These are phyloP conservation scores for Tortrix viridana DNA, from an alignment of 2,888 invertebrate genomes.

Conservation along the genomic window DNA sequence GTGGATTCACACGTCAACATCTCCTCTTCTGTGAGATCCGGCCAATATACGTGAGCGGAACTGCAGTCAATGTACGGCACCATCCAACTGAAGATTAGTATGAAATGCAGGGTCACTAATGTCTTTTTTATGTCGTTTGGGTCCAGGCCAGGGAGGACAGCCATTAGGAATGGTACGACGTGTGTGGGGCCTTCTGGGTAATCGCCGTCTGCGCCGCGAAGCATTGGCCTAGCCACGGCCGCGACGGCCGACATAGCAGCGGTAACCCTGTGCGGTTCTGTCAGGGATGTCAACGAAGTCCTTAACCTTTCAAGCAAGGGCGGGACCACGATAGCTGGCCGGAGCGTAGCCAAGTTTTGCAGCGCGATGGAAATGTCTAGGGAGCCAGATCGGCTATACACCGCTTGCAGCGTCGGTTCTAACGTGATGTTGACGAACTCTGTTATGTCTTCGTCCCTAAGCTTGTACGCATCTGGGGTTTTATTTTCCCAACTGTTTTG, in stretches of 20 bases:
- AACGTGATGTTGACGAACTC: slow-evolving; percentile 91
- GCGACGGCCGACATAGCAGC: slow-evolving; percentile 89
- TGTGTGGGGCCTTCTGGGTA: slow-evolving; percentile 92
- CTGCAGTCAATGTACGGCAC: slow-evolving; percentile 95
- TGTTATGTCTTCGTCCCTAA: slow-evolving; percentile 92
- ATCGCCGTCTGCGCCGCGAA: slow-evolving; percentile 78
- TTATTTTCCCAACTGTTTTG: slow-evolving; percentile 87
- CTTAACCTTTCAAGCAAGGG: slow-evolving; percentile 92
- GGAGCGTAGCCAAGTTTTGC: slow-evolving; percentile 89
- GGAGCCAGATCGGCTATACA: slow-evolving; percentile 89
- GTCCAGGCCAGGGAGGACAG: slow-evolving; percentile 94
- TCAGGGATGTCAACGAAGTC: slow-evolving; percentile 91
- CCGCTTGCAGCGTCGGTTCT: slow-evolving; percentile 89
- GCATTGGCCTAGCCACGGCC: slow-evolving; percentile 87
- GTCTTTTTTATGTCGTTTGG: slow-evolving; percentile 93
- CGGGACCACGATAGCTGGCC: slow-evolving; percentile 93
- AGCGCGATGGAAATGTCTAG: slow-evolving; percentile 87
- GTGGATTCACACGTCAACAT: slow-evolving; percentile 90
- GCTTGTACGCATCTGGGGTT: slow-evolving; percentile 86
- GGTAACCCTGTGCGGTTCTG: slow-evolving; percentile 93
- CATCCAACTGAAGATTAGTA: slow-evolving; percentile 89
- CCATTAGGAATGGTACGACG: slow-evolving; percentile 91
- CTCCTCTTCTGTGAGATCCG: slow-evolving; percentile 91
- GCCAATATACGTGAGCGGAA: slow-evolving; percentile 86
- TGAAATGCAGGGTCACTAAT: slow-evolving; percentile 90